Base-by-base conservation (phyloP, 2,888 invertebrate genomes). In the Lasioglossum calceatum region DNA sequence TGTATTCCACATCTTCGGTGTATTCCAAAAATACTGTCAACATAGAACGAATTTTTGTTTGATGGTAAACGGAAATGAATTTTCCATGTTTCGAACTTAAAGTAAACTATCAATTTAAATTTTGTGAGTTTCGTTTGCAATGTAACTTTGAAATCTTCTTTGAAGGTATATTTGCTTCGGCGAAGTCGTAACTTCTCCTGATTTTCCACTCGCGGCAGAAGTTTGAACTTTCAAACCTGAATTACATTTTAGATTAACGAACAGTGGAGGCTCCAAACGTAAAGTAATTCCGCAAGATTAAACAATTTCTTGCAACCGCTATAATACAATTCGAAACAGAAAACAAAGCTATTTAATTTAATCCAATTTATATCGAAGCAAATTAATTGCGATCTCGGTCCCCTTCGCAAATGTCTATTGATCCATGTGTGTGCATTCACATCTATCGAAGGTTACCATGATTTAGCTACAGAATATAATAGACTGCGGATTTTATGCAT, bases 41-140 rank as follows among this genome's bases (percentile, higher is more conserved):
- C 27, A 10, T 5, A 61, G 27, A 14, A 5, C 8, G 32, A 32
- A 14, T 7, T 16, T 32, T 19, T 19, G 2, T 3, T 32, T 19
- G 64, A 32, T 19, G 1, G 19, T 32, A 32, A 64, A 19, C 16
- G 64, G 32, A 32, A 64, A n/a, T 32, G 12, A 64, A 32, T 32
- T 64, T 32, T 27, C 64, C 32, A 32, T 32, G 64, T 64, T 64
- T 32, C 32, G 32, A 64, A 64, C 64, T 32, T 64, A 32, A 32
- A 64, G 64, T 64, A 64, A 64, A 64, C 64, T 32, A 64, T 64
- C 64, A 64, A 64, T 64, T 64, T 32, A 54, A 50, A 76, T 44
- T 50, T 76, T 71, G 70, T 12, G 23, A 70, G 27, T 39, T 19
- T 10, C n/a, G 67, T 32, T 32, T 32, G 16, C 32, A n/a, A 32